Percentiles rank a stretch among this genome's conserved stretches.
Evolutionary conservation across 2,113 vertebrate genomes (phyloP).

Genomic region (Mystacornis crossleyi): DNA sequence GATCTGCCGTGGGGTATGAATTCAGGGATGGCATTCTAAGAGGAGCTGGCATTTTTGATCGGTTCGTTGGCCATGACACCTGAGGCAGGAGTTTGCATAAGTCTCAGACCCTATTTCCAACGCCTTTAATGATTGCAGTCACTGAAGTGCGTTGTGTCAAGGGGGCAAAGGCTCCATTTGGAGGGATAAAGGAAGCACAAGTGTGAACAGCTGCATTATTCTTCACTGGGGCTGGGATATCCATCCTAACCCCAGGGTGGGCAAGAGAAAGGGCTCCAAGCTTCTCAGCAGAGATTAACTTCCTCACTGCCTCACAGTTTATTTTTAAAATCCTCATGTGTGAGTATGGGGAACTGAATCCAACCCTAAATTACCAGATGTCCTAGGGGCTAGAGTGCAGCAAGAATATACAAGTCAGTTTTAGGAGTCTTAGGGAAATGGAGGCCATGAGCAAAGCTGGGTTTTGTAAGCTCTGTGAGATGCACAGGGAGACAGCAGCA

Average conservation of each 20-base stretch:
- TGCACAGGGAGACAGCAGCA: not conserved
- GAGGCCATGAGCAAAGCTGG: not conserved
- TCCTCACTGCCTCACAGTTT: not conserved
- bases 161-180: not conserved
- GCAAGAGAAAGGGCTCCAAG: not conserved
- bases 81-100: slow-evolving; percentile 62
- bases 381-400: not conserved
- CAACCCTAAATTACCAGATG: not conserved
- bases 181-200: slow-evolving; percentile 19
- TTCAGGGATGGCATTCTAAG: slow-evolving; percentile 60
- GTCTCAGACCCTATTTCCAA: slow-evolving; percentile 38
- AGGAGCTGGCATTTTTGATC: slow-evolving; percentile 65
- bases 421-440: not conserved
- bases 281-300: not conserved
- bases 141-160: slow-evolving; percentile 27
- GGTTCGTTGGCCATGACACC: slow-evolving; percentile 63
- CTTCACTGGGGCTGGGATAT: not conserved
- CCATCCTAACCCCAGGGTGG: not conserved
- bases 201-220: slow-evolving; percentile 36
- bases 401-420: not conserved
- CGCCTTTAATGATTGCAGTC: slow-evolving; percentile 50
- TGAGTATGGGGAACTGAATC: not conserved
- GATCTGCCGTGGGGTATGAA: slow-evolving; percentile 50
- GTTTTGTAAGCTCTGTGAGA: not conserved
- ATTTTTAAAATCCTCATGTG: not conserved